These are phyloP conservation scores for Rhizomys pruinosus DNA, from an alignment of 2,113 vertebrate genomes.

Conservation along the genomic window DNA sequence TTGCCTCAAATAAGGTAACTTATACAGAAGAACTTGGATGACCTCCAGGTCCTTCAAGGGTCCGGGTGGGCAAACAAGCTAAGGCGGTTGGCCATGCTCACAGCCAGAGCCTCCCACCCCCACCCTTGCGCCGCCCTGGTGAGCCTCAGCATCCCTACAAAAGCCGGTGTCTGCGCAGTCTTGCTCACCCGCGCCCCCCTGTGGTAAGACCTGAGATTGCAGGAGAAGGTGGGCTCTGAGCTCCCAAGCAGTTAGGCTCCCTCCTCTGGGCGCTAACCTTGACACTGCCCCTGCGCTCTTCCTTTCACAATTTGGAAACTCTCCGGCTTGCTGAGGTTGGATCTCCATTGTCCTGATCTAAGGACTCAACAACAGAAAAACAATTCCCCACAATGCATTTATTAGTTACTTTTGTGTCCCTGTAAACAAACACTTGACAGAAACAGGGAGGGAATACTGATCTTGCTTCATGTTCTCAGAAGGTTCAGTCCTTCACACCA, in stretches of 20 bases:
- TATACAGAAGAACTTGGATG: background rate
- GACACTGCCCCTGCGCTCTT: background rate
- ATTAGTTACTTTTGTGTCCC: background rate
- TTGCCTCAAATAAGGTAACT: background rate
- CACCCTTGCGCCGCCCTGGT: background rate
- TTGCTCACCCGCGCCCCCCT: slow-evolving; percentile 67
- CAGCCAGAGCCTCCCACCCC: fast-evolving
- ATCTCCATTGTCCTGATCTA: background rate
- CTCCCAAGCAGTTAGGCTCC: fast-evolving
- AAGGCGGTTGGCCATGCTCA: background rate
- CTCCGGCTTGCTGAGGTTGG: background rate
- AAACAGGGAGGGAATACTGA: too few species aligned
- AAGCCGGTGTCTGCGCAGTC: fast-evolving
- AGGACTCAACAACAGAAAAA: background rate
- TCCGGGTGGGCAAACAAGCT: background rate
- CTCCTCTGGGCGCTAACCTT: background rate
- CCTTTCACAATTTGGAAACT: background rate
- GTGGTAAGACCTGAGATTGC: slow-evolving; percentile 55
- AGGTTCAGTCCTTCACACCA: background rate
- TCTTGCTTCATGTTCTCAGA: background rate
- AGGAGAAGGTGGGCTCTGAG: background rate
- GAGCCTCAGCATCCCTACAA: too few species aligned
- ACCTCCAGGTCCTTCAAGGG: background rate
- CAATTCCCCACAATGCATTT: background rate
- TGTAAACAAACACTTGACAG: background rate